phyloP scores from a whole-genome alignment of 2,888 invertebrate genomes.

The Mantis religiosa region DNA sequence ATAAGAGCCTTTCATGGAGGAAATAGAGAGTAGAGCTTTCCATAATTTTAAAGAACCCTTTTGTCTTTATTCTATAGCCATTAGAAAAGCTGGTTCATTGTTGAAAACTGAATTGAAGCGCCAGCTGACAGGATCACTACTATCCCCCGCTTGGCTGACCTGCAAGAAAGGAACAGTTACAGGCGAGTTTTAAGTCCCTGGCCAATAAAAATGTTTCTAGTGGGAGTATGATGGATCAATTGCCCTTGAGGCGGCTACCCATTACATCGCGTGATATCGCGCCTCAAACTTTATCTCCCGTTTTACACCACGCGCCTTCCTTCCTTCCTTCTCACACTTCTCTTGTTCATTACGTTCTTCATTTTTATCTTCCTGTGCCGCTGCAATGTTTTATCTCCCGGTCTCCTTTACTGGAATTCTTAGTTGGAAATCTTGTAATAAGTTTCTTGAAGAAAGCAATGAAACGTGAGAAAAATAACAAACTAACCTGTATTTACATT shows the following conservation, averaged over 20 bases:
- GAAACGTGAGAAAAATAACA: neutral
- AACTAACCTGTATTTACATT: too few relatives aligned
- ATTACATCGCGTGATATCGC: slow-evolving; percentile 12
- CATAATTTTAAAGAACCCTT: too few relatives aligned
- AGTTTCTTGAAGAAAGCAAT: neutral
- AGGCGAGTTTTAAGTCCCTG: too few relatives aligned
- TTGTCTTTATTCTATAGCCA: too few relatives aligned
- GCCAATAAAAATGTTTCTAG: neutral
- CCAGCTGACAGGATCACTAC: neutral
- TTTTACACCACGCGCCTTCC: neutral
- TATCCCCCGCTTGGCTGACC: neutral
- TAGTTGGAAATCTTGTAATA: neutral
- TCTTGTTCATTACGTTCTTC: neutral
- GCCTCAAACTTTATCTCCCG: slow-evolving; percentile 4
- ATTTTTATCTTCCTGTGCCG: neutral
- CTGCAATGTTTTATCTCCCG: neutral
- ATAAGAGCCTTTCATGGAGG: too few relatives aligned
- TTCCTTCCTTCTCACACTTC: neutral
- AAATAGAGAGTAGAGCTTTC: too few relatives aligned
- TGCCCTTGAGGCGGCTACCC: neutral
- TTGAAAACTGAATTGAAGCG: neutral
- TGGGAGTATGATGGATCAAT: neutral
- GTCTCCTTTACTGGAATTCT: neutral
- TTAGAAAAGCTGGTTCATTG: too few relatives aligned
- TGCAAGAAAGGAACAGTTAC: neutral